Evolutionary conservation across 2,888 invertebrate species (phyloP), one percentile per base, ranked within the genome.

Genomic region (Erpobdella octoculata): DNA sequence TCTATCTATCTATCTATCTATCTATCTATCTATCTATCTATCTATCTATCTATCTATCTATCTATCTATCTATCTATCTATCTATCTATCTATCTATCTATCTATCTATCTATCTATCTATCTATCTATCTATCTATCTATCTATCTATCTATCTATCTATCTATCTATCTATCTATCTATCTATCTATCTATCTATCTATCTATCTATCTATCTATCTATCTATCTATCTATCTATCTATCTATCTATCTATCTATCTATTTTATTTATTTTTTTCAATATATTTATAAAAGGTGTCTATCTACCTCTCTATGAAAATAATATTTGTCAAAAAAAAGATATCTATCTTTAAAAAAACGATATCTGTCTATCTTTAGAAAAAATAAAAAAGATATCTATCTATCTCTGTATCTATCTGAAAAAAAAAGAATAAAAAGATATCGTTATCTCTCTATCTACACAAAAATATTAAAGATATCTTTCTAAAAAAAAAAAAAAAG

Each of bases 141-240:
- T 41, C 46, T 41, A 41, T 41, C 46, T 41, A 41, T 41, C 46
- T 41, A 41, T 41, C 46, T 41, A 41, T 41, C 46, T 41, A 41
- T 41, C 46, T 41, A 41, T 41, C 46, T 41, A 41, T 41, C 46
- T 41, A 41, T 41, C 46, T 41, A 41, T 41, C 46, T 41, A 41
- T 41, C 46, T 41, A 41, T 41, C 46, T 41, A 41, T 41, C 46
- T 41, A 41, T 41, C 46, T 41, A 41, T 41, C 46, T 41, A 41
- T 41, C 46, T 41, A 41, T 41, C 46, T n/a, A 41, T 41, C n/a
- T n/a, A 41, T 41, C 46, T 41, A 41, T 41, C 46, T n/a, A 41
- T 41, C 46, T n/a, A 41, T 41, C 46, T n/a, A 41, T 41, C 46
- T 41, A 41, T 41, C 46, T n/a, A 41, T 41, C 46, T n/a, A 41